Base-by-base conservation (phyloP, 2,888 invertebrate species). In the Ephialtes manifestator region DNA sequence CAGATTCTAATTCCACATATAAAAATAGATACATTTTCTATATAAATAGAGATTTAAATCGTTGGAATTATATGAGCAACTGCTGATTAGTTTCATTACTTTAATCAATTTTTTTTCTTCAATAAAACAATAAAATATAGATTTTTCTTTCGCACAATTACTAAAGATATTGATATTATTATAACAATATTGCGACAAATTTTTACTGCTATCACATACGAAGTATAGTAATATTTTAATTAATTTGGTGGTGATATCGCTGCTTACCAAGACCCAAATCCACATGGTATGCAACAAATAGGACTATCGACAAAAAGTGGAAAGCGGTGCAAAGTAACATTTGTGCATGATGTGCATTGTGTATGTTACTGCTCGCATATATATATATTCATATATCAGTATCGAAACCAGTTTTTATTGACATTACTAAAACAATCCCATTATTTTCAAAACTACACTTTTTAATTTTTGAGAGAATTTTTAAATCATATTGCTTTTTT, bases 281-380 rank as follows among this genome's bases (percentile, higher is more conserved):
- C 94, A 94, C 94, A 94, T 94, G 93, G 94, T 94, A 94, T 94
- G 94, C 93, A 94, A 94, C 93, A 94, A 94, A 94, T 94, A 94
- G 93, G 93, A 94, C 93, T 94, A 94, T 93, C 93, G 93, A 92
- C 92, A 94, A 93, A 93, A 93, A 93, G 84, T 93, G 93, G 92
- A 93, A 93, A 94, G 93, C 93, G 93, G 93, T 94, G 94, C 94
- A 93, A 91, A 92, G 91, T 93, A 92, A 92, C 90, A 91, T 92
- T 89, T 91, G 91, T 92, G 91, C 92, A 90, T 91, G 86, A 89
- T 91, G 91, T 92, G 91, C 91, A 87, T 92, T 88, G 77, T 78
- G 78, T 78, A 80, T 88, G 83, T 87, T 81, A 88, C 85, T 88
- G 88, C 86, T 86, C 60, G 67, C 63, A 76, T 63, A 60, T 76